phyloP scores from a whole-genome alignment of 2,113 vertebrate species.

The Raja brachyura region DNA sequence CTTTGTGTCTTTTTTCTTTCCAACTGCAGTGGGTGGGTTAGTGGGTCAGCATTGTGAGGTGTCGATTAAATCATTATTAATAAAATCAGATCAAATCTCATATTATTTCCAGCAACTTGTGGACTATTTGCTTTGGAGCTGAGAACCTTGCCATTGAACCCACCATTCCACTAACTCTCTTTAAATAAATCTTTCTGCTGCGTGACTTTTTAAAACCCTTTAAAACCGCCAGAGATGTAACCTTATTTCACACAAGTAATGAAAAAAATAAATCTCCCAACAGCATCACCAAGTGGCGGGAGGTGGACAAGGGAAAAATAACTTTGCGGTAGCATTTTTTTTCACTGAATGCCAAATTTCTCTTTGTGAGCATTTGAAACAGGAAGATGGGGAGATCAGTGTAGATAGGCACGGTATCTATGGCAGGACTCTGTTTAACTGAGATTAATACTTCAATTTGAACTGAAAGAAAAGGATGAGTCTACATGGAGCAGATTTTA shows the following conservation, averaged over 20 bases:
- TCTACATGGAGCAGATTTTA: slow-evolving; percentile 16
- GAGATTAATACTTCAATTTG: slow-evolving; percentile 14
- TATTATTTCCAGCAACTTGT: background rate
- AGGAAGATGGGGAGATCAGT: background rate
- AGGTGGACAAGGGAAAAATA: background rate
- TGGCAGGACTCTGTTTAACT: slow-evolving; percentile 16
- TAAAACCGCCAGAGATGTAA: background rate
- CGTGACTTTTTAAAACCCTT: background rate
- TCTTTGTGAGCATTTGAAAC: background rate
- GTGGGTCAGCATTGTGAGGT: background rate
- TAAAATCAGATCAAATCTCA: background rate
- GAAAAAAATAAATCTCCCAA: background rate
- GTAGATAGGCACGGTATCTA: background rate
- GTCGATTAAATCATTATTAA: background rate
- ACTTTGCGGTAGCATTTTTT: background rate
- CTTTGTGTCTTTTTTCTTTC: too few species aligned
- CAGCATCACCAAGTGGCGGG: background rate
- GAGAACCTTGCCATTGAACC: background rate
- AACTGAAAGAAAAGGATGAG: background rate
- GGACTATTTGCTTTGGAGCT: background rate
- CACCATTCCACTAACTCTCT: background rate
- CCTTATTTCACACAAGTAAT: background rate
- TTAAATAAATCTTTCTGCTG: background rate
- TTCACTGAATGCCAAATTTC: background rate
- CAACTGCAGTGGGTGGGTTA: background rate